A percentile compares a stretch with the other conserved stretches of the same genome.
Evolutionary conservation across 2,888 invertebrate species (phyloP).

Genomic region (Tanypteryx hageni): DNA sequence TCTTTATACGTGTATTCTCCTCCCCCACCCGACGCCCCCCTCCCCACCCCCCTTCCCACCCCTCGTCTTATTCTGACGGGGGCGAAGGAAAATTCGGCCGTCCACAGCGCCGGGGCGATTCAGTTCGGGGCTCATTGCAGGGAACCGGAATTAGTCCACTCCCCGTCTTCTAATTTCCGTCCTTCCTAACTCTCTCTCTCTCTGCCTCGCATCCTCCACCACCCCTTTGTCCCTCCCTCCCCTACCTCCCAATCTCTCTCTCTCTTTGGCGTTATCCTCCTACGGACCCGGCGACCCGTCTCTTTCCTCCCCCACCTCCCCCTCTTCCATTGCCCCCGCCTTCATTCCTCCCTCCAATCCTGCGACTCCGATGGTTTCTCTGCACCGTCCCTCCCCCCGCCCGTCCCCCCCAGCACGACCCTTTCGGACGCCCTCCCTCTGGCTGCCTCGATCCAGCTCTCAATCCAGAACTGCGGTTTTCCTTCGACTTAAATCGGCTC

Average conservation of each 20-base stretch:
- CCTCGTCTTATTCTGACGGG: not conserved
- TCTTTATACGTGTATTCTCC: too few relatives aligned
- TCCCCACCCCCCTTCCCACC: not conserved
- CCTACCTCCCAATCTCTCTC: not conserved
- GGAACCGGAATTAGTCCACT: constrained; percentile 50
- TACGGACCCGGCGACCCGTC: not conserved
- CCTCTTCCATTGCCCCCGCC: not conserved
- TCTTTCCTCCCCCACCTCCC: not conserved
- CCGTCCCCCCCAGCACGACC: not conserved
- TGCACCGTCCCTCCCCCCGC: not conserved
- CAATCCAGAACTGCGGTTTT: constrained; percentile 34
- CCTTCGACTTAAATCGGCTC: constrained; percentile 57
- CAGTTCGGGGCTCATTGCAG: constrained; percentile 59
- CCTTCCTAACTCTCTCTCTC: not conserved
- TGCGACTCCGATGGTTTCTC: constrained; percentile 24
- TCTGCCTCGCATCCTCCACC: not conserved
- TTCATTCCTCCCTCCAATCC: constrained; percentile 39
- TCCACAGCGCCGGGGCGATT: constrained; percentile 26
- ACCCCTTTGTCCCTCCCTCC: not conserved
- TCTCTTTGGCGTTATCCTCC: not conserved
- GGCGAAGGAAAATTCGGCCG: not conserved
- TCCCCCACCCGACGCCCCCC: not conserved
- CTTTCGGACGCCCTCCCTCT: not conserved
- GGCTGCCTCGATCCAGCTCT: constrained; percentile 33
- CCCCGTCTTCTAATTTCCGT: constrained; percentile 61